These are phyloP conservation scores for Folsomia candida DNA, from an alignment of 2,888 invertebrate genomes.

Conservation along the genomic window DNA sequence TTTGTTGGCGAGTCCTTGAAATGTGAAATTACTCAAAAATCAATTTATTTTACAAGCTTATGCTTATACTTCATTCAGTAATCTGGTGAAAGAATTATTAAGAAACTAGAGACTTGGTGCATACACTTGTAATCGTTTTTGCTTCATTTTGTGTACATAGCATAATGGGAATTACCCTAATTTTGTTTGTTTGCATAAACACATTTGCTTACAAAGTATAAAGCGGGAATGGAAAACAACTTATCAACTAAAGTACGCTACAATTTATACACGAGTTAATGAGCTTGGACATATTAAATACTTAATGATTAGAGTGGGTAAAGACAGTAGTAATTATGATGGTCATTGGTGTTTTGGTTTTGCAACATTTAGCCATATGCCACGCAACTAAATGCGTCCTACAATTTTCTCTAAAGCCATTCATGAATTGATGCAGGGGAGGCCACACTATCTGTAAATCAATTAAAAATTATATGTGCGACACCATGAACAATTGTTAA, in stretches of 20 bases:
- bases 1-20: not conserved
- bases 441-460: slow-evolving; percentile 12
- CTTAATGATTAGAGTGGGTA: not conserved
- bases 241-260: not conserved
- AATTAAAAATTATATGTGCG: not conserved
- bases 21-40: not conserved
- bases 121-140: not conserved
- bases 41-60: not conserved
- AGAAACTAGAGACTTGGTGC: too few species aligned
- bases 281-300: slow-evolving; percentile 1
- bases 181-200: not conserved
- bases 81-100: not conserved
- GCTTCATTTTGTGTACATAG: too few species aligned
- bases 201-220: not conserved
- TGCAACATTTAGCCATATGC: not conserved
- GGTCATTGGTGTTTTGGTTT: not conserved
- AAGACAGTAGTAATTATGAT: not conserved
- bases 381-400: not conserved
- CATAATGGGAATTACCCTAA: not conserved
- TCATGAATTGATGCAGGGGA: not conserved
- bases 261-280: not conserved
- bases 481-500: slow-evolving; percentile 6
- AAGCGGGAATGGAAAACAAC: not conserved
- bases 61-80: not conserved
- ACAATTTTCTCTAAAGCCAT: not conserved